Base-by-base conservation (phyloP, 2,888 invertebrate species). In the Cephalotes varians region DNA sequence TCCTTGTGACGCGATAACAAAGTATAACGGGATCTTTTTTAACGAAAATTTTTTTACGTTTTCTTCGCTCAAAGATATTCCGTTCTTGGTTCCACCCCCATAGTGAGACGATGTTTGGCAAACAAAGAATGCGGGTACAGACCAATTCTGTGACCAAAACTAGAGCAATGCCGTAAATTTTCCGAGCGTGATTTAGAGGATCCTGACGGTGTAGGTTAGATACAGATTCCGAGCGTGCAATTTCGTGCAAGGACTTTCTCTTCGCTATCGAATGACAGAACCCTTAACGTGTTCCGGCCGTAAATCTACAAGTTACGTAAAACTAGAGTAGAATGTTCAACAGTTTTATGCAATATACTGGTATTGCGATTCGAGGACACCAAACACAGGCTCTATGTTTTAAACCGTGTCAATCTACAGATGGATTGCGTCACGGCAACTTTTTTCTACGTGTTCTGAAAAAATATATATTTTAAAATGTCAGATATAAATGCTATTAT, bases 281-380 rank as follows among this genome's bases (percentile, higher is more conserved):
- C 47, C 76, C 80, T 80, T 18, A 74, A 83, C 69, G 72, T 79
- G 31, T 73, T 64, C 47, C 12, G 60, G 79, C 88, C 91, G 85
- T 93, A 93, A 93, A 93, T 93, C 91, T 90, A 74, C 87, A 84
- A 73, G 90, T 92, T 92, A 79, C 84, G 84, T 88, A 90, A 93
- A 93, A 93, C 91, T 93, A 85, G 92, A 93, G 91, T 92, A 92
- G 86, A 82, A 86, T 86, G 86, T 86, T 86, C 87, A 88, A 92
- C 89, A 82, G 85, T 73, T 91, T 92, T 91, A 91, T 90, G 88
- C 65, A 81, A 44, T 40, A 10, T 21, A 28, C 12, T 18, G 40
- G 51, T 28, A n/a, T 64, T 73, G 51, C 69, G 60, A 80, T 60
- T 21, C 47, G 65, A 60, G 44, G 47, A 25, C 72, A 82, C 12